Percentiles rank a stretch among this genome's conserved stretches.
Evolutionary conservation across 2,797 vertebrate species (phyloP).

Genomic region (Sebastes dallii): DNA sequence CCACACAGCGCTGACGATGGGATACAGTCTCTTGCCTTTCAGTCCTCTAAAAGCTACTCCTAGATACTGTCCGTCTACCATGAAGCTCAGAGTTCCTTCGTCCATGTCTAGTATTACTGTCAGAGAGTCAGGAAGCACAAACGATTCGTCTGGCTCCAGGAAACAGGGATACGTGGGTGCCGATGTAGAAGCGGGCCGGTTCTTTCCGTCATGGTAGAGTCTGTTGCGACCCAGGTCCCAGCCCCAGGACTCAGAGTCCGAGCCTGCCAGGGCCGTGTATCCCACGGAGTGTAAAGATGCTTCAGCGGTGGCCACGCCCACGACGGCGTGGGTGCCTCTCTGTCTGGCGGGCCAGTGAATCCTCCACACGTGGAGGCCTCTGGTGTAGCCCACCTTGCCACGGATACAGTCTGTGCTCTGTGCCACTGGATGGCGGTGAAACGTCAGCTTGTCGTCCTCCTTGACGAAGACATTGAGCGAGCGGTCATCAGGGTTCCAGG

Average conservation of each 20-base stretch:
- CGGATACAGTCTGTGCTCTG: conserved; percentile 98
- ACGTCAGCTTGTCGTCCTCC: conserved; percentile 96
- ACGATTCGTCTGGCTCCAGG: conserved; percentile 95
- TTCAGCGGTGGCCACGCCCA: conserved; percentile 91
- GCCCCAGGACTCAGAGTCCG: conserved; percentile 95
- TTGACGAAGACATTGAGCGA: conserved; percentile 98
- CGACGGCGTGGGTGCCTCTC: conserved; percentile 94
- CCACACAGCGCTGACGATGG: conserved; percentile 98
- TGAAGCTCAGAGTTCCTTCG: conserved; percentile 97
- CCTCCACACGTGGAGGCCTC: conserved; percentile 95
- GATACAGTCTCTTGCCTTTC: conserved; percentile 97
- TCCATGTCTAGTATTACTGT: conserved; percentile 98
- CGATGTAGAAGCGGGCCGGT: conserved; percentile 84
- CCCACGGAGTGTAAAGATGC: conserved; percentile 95
- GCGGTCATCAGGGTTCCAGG: conserved; percentile 96
- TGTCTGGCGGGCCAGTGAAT: conserved; percentile 94
- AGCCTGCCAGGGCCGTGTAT: conserved; percentile 95
- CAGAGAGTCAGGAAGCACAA: conserved; percentile 94
- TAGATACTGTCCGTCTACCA: conserved; percentile 97
- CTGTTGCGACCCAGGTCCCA: conserved; percentile 99
- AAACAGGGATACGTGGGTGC: conserved; percentile 92
- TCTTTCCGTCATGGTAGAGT: conserved; percentile 96
- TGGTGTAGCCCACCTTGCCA: conserved; percentile 91
- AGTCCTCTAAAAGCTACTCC: conserved; percentile 97
- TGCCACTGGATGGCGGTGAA: conserved; percentile 96